Conservation (phyloP, 92 coral and sea anemone genomes). For the Isaurus tuberculatus region DNA sequence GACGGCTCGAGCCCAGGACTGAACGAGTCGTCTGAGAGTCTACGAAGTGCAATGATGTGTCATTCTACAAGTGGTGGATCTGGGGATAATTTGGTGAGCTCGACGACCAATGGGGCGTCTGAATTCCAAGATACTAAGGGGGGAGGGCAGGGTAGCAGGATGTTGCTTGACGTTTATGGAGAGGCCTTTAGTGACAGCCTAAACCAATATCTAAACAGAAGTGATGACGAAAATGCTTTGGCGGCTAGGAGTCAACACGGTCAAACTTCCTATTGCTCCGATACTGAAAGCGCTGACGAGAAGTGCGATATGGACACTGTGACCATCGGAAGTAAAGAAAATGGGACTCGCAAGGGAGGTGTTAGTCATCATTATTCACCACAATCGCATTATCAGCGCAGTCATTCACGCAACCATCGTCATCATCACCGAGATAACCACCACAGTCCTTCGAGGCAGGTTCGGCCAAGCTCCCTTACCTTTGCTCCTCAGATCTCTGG, state of each 20-base stretch:
- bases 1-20: conserved; percentile 82
- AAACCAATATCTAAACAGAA: conserved; percentile 30
- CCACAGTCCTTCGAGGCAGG: conserved; percentile 61
- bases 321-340: conserved; percentile 2
- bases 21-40: conserved; percentile 48
- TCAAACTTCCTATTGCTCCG: conserved; percentile 71
- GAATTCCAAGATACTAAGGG: conserved; percentile 50
- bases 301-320: conserved; percentile 70
- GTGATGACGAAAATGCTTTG: conserved; percentile 48
- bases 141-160: conserved; percentile 22
- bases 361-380: conserved; percentile 12
- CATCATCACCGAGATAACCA: conserved; percentile 57
- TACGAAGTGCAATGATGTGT: conserved; percentile 48
- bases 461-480: conserved; percentile 83
- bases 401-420: conserved; percentile 35
- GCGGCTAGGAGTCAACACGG: conserved; percentile 15
- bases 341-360: background rate
- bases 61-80: conserved; percentile 57
- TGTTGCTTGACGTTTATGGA: conserved; percentile 20
- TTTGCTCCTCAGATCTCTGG: conserved; percentile 70
- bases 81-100: conserved; percentile 75
- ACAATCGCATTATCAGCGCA: conserved; percentile 33
- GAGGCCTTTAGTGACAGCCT: conserved; percentile 43
- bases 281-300: conserved; percentile 91
- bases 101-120: conserved; percentile 69